phyloP scores from a whole-genome alignment of 2,113 vertebrate genomes.

The Alouatta palliata region DNA sequence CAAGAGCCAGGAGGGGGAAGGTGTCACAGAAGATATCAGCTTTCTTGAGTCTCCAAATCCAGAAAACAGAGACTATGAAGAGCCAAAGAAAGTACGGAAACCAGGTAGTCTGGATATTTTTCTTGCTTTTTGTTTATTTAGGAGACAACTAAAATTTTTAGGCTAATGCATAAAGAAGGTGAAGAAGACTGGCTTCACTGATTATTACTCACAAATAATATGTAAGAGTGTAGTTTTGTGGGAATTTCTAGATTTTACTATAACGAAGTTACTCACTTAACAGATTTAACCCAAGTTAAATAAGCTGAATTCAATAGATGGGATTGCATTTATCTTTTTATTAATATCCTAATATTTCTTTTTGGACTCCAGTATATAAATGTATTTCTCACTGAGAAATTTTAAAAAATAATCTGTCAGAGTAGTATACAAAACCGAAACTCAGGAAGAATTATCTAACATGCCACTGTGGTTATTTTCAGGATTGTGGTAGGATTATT shows the following conservation, averaged over 20 bases:
- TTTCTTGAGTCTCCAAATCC: constrained; percentile 81
- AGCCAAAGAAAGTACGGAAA: constrained; percentile 77
- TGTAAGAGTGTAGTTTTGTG: background rate
- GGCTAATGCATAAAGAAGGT: background rate
- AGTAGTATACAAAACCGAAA: background rate
- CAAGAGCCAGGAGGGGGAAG: constrained; percentile 74
- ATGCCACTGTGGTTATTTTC: background rate
- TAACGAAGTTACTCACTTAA: background rate
- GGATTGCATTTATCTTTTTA: background rate
- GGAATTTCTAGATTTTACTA: constrained; percentile 22
- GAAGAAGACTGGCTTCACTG: background rate
- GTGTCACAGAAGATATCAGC: constrained; percentile 76
- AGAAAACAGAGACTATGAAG: constrained; percentile 83
- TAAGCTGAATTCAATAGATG: background rate
- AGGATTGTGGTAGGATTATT: constrained; percentile 47
- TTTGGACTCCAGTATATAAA: background rate
- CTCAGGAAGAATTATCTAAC: background rate
- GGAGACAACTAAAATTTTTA: constrained; percentile 21
- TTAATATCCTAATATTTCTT: background rate
- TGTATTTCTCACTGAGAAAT: background rate
- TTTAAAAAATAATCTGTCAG: background rate
- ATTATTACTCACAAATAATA: background rate
- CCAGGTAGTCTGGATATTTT: constrained; percentile 80
- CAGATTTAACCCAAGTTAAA: background rate
- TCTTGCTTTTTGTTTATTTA: constrained; percentile 21